Conservation (phyloP, 1,140 invertebrate genomes). For the Globodera ellingtonae region DNA sequence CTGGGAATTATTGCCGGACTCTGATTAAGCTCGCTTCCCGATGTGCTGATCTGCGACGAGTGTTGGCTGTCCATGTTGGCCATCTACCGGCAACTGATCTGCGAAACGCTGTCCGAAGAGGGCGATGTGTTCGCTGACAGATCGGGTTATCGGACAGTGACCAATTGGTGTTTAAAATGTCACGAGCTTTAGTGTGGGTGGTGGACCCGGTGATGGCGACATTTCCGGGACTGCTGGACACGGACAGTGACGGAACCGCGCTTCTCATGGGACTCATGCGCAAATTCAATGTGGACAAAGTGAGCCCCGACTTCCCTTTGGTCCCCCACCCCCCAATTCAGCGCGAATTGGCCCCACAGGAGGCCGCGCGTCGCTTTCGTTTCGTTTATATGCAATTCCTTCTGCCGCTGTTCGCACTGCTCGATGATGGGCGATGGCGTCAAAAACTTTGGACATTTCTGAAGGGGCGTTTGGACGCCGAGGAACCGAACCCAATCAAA, state of each 20-base stretch:
- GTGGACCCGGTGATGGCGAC: slow-evolving; percentile 44
- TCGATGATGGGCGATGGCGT: slow-evolving; percentile 14
- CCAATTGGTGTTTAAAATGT: slow-evolving; percentile 6
- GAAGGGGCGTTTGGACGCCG: slow-evolving; percentile 16
- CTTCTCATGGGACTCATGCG: slow-evolving; percentile 35
- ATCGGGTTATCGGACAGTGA: slow-evolving; percentile 10
- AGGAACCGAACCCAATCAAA: slow-evolving; percentile 26
- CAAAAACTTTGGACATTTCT: slow-evolving; percentile 15
- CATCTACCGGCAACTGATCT: slow-evolving; percentile 41
- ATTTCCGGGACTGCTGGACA: slow-evolving; percentile 35
- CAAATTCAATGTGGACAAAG: slow-evolving; percentile 23
- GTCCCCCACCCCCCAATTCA: neutral
- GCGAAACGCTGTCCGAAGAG: slow-evolving; percentile 39
- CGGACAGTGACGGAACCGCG: slow-evolving; percentile 15
- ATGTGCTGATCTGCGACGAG: slow-evolving; percentile 47
- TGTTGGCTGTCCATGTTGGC: slow-evolving; percentile 44
- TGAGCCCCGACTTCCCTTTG: neutral
- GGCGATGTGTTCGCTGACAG: slow-evolving; percentile 33
- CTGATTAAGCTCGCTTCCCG: slow-evolving; percentile 39
- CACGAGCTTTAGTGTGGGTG: slow-evolving; percentile 31
- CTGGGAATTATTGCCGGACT: neutral
- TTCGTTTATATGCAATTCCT: slow-evolving; percentile 41
- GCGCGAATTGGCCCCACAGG: slow-evolving; percentile 17
- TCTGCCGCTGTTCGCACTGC: slow-evolving; percentile 32
- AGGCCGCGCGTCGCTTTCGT: slow-evolving; percentile 24